phyloP scores from a whole-genome alignment of 2,113 vertebrate genomes.

The Scomber colias region DNA sequence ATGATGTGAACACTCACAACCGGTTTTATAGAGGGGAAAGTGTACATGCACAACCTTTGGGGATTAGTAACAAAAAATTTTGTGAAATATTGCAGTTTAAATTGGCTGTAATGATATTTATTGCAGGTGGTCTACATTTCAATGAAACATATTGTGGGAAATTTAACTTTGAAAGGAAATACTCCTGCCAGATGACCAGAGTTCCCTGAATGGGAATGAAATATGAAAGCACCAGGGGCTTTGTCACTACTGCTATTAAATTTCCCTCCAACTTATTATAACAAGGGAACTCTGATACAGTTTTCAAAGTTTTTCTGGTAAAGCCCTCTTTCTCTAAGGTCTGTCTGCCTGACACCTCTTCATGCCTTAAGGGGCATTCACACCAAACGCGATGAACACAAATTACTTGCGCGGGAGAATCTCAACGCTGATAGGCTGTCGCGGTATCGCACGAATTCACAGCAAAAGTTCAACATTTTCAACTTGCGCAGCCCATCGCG shows the following conservation, averaged over 20 bases:
- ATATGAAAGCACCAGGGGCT: slow-evolving; percentile 57
- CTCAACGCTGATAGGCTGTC: no score
- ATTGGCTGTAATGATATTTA: slow-evolving; percentile 84
- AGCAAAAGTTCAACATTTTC: no score
- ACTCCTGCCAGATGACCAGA: slow-evolving; percentile 64
- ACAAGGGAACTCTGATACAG: slow-evolving; percentile 19
- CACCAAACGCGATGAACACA: no score
- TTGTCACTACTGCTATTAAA: slow-evolving; percentile 53
- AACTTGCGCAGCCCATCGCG: no score
- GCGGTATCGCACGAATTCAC: no score
- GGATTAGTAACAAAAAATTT: slow-evolving; percentile 69
- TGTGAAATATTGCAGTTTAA: slow-evolving; percentile 82
- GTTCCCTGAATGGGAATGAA: slow-evolving; percentile 61
- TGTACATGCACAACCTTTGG: slow-evolving; percentile 60
- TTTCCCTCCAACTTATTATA: slow-evolving; percentile 38
- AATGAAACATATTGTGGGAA: slow-evolving; percentile 81
- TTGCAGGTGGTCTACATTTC: slow-evolving; percentile 80
- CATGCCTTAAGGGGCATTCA: not conserved
- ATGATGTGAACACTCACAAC: slow-evolving; percentile 66
- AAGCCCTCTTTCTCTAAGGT: not conserved
- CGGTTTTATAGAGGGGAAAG: slow-evolving; percentile 67
- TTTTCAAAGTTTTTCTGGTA: slow-evolving; percentile 11
- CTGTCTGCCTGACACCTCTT: not conserved
- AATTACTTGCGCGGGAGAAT: no score
- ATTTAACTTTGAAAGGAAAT: slow-evolving; percentile 68